Percentiles rank a stretch among this genome's conserved stretches.
These are phyloP conservation scores for Chironomus tepperi DNA, from an alignment of 1,140 invertebrate genomes.

Conservation along the genomic window DNA sequence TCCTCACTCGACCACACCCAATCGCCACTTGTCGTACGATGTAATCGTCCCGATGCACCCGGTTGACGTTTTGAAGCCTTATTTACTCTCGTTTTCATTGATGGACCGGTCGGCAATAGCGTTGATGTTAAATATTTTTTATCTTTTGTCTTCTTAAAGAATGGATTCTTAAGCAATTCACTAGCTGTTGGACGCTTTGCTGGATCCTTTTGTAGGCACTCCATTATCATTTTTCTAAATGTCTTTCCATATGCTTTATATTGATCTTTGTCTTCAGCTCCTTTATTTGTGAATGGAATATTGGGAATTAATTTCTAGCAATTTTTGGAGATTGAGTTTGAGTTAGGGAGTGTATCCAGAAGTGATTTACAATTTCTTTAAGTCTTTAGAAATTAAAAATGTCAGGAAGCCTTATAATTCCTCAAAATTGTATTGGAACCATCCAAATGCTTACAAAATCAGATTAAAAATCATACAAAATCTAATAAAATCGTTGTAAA, in stretches of 20 bases:
- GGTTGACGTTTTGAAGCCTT: conserved; percentile 80
- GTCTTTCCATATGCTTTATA: conserved; percentile 97
- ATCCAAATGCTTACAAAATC: no score
- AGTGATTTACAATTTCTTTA: no score
- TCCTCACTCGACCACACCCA: conserved; percentile 95
- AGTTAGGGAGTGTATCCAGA: no score
- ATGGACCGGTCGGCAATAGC: conserved; percentile 76
- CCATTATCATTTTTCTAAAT: conserved; percentile 90
- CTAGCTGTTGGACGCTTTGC: conserved; percentile 90
- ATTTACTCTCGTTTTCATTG: conserved; percentile 78
- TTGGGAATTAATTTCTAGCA: no score
- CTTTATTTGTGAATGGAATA: neutral
- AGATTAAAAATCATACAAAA: no score
- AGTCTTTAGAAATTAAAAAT: no score
- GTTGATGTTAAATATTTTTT: conserved; percentile 89
- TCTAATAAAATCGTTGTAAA: no score
- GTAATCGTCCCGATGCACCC: conserved; percentile 81
- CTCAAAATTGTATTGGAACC: no score
- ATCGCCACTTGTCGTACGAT: conserved; percentile 90
- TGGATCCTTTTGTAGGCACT: conserved; percentile 93
- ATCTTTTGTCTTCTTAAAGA: conserved; percentile 99
- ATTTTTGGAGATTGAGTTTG: no score
- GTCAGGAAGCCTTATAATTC: no score
- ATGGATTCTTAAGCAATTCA: conserved; percentile 96
- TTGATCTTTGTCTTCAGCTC: conserved; percentile 91